These are phyloP conservation scores for Musca vetustissima DNA, from an alignment of 1,140 invertebrate species.

Conservation along the genomic window DNA sequence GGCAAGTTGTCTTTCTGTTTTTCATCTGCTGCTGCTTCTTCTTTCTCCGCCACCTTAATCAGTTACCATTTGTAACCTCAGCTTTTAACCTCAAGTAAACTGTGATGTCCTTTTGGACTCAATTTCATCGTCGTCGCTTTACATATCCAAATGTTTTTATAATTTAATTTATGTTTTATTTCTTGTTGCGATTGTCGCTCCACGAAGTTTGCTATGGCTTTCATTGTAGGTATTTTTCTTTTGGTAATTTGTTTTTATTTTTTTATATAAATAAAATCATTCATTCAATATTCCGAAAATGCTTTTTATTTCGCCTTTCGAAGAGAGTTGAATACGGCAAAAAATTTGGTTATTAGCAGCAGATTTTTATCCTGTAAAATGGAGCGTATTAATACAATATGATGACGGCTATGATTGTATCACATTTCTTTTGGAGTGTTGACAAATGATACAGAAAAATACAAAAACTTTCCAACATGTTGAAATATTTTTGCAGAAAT, in stretches of 20 bases:
- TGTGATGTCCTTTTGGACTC: conserved; percentile 16
- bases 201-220: too few relatives aligned
- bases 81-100: conserved; percentile 13
- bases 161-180: too few relatives aligned
- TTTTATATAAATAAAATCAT: conserved; percentile 13
- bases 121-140: conserved; percentile 10
- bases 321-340: background rate
- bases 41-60: too few relatives aligned
- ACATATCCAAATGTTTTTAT: too few relatives aligned
- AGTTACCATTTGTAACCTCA: background rate
- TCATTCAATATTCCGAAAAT: conserved; percentile 16
- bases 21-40: too few relatives aligned
- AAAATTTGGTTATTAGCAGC: conserved; percentile 22
- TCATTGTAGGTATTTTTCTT: background rate
- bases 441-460: too few relatives aligned
- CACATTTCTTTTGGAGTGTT: too few relatives aligned
- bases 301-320: background rate
- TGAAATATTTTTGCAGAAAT: too few relatives aligned
- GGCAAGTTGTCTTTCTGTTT: too few relatives aligned
- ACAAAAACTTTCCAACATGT: too few relatives aligned
- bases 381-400: background rate
- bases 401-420: too few relatives aligned
- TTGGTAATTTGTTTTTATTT: conserved; percentile 15
- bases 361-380: conserved; percentile 22
- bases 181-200: too few relatives aligned